Percentiles rank a stretch among this genome's conserved stretches.
phyloP scores from a whole-genome alignment of 2,797 vertebrate genomes.

The Pangasius sanitwongsei region DNA sequence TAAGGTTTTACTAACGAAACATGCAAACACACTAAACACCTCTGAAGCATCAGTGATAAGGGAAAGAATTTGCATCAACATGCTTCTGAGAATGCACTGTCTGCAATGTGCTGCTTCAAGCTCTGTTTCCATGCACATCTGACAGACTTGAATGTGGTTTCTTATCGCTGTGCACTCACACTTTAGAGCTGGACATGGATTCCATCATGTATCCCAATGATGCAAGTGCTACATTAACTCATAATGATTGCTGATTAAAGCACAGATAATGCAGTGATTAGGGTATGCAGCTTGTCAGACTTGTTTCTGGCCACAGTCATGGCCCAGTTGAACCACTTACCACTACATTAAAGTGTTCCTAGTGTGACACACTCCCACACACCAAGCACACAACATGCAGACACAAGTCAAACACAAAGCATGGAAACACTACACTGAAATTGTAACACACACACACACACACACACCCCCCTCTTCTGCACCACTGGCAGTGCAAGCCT shows the following conservation, averaged over 20 bases:
- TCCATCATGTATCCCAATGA: not conserved
- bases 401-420: not conserved
- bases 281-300: not conserved
- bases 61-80: not conserved
- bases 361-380: not conserved
- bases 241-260: not conserved
- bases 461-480: not conserved
- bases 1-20: not conserved
- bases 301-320: not conserved
- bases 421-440: not conserved
- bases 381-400: not conserved
- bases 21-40: not conserved
- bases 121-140: not conserved
- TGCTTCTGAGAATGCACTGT: not conserved
- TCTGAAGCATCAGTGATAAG: not conserved
- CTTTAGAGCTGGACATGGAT: not conserved
- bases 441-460: not conserved
- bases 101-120: not conserved
- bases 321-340: not conserved
- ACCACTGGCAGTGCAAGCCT: slow-evolving; percentile 8
- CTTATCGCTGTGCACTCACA: not conserved
- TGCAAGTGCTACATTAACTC: not conserved
- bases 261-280: not conserved
- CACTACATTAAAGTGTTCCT: not conserved
- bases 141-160: not conserved